Conservation (phyloP, 2,797 vertebrate species). For the Syngnathus acus region DNA sequence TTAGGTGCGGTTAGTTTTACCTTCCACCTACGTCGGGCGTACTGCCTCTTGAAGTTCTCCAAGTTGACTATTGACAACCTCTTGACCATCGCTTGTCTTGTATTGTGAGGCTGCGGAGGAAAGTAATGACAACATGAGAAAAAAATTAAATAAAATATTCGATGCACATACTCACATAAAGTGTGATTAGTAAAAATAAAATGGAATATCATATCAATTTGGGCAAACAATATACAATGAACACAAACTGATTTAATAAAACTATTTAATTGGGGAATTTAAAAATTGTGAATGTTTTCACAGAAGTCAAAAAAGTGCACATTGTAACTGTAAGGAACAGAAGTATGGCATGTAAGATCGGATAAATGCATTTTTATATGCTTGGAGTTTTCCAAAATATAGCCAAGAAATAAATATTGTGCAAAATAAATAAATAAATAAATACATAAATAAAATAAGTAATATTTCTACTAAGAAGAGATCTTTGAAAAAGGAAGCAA, state of each 20-base stretch:
- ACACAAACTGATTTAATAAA: not conserved
- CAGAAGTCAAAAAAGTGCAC: conserved; percentile 3
- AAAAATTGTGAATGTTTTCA: not conserved
- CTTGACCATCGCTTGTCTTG: conserved; percentile 83
- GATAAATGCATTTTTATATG: not conserved
- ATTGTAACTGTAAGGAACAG: not conserved
- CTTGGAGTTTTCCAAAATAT: conserved; percentile 28
- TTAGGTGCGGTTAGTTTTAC: conserved; percentile 50
- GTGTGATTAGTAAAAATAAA: not conserved
- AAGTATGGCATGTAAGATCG: not conserved
- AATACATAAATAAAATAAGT: conserved; percentile 19
- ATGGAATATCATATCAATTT: not conserved
- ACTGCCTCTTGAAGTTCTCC: conserved; percentile 90
- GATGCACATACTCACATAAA: not conserved
- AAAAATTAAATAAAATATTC: not conserved
- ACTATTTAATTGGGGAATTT: not conserved
- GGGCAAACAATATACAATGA: not conserved
- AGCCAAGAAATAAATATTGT: conserved; percentile 12
- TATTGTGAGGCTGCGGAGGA: conserved; percentile 79
- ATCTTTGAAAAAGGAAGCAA: conserved; percentile 15
- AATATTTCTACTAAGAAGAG: conserved; percentile 17
- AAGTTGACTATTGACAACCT: conserved; percentile 86
- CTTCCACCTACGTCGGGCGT: conserved; percentile 89
- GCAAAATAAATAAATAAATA: not conserved
- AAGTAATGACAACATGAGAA: conserved; percentile 19